These are phyloP conservation scores for Andrena flavipes DNA, from an alignment of 2,888 invertebrate genomes.

Conservation along the genomic window DNA sequence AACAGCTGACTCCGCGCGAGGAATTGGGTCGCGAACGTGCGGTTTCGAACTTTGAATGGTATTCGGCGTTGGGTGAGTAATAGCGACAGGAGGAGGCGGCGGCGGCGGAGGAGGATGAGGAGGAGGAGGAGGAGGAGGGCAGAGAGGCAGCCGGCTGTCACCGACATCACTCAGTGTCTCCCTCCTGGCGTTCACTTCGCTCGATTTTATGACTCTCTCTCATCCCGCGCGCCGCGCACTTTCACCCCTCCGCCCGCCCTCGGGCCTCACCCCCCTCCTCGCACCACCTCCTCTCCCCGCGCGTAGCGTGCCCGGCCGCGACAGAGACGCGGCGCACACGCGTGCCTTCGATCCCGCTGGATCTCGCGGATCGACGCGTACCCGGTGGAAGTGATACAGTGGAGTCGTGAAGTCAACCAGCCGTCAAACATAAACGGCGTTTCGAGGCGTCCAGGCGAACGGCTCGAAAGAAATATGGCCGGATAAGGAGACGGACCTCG, in stretches of 20 bases:
- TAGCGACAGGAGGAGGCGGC: conserved; percentile 77
- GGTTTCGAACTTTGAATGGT: conserved; percentile 82
- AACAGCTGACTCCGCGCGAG: conserved; percentile 79
- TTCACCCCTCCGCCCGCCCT: conserved; percentile 44
- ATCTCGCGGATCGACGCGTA: conserved; percentile 60
- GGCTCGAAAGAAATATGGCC: not conserved
- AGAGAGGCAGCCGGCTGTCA: conserved; percentile 74
- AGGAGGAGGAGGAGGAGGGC: conserved; percentile 69
- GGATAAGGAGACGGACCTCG: not conserved
- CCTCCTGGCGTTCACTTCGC: conserved; percentile 75
- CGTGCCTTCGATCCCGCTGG: conserved; percentile 42
- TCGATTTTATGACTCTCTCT: conserved; percentile 80
- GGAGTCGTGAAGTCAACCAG: not conserved
- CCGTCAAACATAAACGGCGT: conserved; percentile 6
- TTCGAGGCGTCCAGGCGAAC: not conserved
- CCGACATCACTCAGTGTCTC: conserved; percentile 80
- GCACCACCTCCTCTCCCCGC: not conserved
- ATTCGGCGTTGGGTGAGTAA: conserved; percentile 81
- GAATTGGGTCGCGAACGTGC: conserved; percentile 82
- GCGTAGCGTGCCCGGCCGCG: not conserved
- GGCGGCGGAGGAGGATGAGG: conserved; percentile 67
- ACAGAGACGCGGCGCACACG: conserved; percentile 31
- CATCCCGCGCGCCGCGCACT: conserved; percentile 60
- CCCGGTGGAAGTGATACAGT: not conserved
- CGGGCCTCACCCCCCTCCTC: conserved; percentile 11